Evolutionary conservation across 2,888 invertebrate genomes (phyloP), one percentile per base, ranked within the genome.

Genomic region (Synanthedon vespiformis): DNA sequence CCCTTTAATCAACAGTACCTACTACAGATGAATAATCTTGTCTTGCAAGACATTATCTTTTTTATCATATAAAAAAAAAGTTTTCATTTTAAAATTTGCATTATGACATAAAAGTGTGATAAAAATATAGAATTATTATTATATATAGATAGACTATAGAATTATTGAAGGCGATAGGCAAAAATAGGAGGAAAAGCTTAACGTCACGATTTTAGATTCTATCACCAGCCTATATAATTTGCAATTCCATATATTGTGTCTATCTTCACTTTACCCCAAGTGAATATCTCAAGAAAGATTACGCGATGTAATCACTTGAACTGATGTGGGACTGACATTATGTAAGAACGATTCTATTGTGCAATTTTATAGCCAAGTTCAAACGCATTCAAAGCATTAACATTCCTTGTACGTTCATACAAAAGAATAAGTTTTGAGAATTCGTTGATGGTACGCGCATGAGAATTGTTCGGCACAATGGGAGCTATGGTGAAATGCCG

Each of bases 381-480:
- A 81, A 72, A 66, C 84, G 85, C 84, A n/a, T n/a, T n/a, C n/a
- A n/a, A 85, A 80, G 74, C 84, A 84, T 86, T 84, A 84, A 84
- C 76, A 85, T 85, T 86, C 85, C 77, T 82, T 74, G 70, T 71
- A 65, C 78, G 77, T 80, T 72, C 77, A 71, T 72, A 83, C 81
- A 84, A 85, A 86, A 83, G 82, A 81, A 81, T 78, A 84, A 79
- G 77, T 84, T 85, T 85, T 80, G 73, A 82, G 85, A 84, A 85
- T 67, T 74, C 66, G 68, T 63, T 65, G 74, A 71, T 72, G 74
- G 71, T 72, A 68, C 61, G 74, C 74, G 76, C 80, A 81, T 83
- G 83, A 70, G 83, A 83, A 81, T 79, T 62, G 63, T 61, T 65
- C 34, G 34, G 69, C 65, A 84, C 83, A 84, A 84, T 82, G 66